A percentile compares a stretch with the other conserved stretches of the same genome.
phyloP scores from a whole-genome alignment of 2,113 vertebrate species.

The Sisor rabdophorus region DNA sequence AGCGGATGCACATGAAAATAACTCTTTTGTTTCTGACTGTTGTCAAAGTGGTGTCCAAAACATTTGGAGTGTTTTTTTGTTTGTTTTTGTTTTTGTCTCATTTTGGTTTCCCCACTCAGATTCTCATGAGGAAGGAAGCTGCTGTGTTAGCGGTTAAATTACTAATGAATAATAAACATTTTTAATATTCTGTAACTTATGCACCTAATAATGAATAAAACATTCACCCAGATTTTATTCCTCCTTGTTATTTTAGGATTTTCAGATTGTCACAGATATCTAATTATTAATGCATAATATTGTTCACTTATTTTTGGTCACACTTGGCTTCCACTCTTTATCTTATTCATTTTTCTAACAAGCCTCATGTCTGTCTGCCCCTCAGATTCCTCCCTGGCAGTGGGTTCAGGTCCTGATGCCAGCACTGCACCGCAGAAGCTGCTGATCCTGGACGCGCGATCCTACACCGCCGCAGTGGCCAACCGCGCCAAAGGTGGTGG shows the following conservation, averaged over 20 bases:
- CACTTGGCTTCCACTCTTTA: neutral
- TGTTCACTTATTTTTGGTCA: no score
- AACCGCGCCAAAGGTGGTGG: slow-evolving; percentile 98
- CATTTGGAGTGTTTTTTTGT: slow-evolving; percentile 3
- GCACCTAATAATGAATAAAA: neutral
- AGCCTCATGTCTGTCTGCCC: slow-evolving; percentile 13
- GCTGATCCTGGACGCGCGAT: slow-evolving; percentile 93
- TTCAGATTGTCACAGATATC: neutral
- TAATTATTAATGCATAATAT: no score
- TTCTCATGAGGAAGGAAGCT: neutral
- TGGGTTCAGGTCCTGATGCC: slow-evolving; percentile 78
- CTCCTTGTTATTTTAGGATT: no score
- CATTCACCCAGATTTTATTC: neutral
- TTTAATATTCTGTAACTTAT: neutral
- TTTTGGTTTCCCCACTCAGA: neutral
- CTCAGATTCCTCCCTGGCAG: slow-evolving; percentile 87
- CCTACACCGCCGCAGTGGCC: slow-evolving; percentile 93
- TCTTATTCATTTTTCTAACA: slow-evolving; percentile 10
- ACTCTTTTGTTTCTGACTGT: slow-evolving; percentile 22
- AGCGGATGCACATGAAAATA: slow-evolving; percentile 16
- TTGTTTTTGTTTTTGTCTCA: neutral
- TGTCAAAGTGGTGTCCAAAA: slow-evolving; percentile 18
- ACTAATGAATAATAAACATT: neutral
- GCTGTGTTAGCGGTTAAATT: neutral
- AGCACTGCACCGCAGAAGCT: slow-evolving; percentile 83